phyloP scores from a whole-genome alignment of 1,140 invertebrate genomes.

The Melanaphis sacchari region DNA sequence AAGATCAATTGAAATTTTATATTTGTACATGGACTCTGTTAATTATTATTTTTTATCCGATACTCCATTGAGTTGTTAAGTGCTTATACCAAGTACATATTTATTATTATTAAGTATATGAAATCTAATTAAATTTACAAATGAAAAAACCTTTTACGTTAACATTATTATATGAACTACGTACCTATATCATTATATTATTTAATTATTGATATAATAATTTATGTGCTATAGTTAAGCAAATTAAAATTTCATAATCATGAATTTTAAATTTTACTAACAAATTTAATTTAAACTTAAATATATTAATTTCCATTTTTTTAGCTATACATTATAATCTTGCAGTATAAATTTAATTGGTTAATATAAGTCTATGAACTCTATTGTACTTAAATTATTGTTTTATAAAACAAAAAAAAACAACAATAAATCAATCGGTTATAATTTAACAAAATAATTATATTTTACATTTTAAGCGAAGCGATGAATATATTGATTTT shows the following conservation, averaged over 20 bases:
- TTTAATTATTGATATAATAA: neutral
- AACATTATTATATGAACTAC: neutral
- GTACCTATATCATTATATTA: neutral
- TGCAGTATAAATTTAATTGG: too few species aligned
- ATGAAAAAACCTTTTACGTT: neutral
- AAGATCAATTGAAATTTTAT: neutral
- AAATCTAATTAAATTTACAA: neutral
- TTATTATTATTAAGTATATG: neutral
- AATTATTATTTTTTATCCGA: neutral
- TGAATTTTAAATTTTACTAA: neutral
- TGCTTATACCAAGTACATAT: neutral
- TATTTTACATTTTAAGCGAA: too few species aligned
- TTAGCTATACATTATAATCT: too few species aligned
- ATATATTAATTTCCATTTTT: too few species aligned
- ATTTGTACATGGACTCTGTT: neutral
- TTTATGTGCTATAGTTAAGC: neutral
- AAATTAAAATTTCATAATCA: neutral
- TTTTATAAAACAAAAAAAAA: too few species aligned
- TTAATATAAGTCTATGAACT: too few species aligned
- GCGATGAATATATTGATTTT: too few species aligned
- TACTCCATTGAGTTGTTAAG: neutral
- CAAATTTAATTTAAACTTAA: neutral
- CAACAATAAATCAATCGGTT: too few species aligned
- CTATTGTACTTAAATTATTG: too few species aligned
- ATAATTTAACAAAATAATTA: too few species aligned